phyloP scores from a whole-genome alignment of 2,888 invertebrate species.

The Tachina grossa region DNA sequence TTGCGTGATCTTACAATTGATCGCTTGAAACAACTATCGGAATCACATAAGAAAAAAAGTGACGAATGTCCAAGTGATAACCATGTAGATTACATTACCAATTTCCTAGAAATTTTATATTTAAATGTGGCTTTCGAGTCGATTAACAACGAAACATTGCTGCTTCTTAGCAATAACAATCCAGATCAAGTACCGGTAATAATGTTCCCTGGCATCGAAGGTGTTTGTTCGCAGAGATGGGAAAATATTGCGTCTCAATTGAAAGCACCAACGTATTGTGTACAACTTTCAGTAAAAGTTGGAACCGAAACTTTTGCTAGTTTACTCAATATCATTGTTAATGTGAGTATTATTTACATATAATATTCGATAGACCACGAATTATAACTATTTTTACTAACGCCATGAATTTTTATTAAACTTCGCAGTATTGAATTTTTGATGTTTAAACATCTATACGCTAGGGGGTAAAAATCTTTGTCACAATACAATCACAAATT shows the following conservation, averaged over 20 bases:
- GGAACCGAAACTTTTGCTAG: constrained; percentile 1
- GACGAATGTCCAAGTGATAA: background rate
- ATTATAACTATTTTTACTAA: too few species aligned
- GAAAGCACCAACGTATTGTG: constrained; percentile 41
- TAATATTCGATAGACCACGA: too few species aligned
- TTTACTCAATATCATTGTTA: constrained; percentile 1
- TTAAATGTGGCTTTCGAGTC: constrained; percentile 18
- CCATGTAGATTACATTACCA: background rate
- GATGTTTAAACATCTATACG: too few species aligned
- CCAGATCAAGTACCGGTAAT: constrained; percentile 44
- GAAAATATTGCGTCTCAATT: constrained; percentile 25
- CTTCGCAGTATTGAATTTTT: too few species aligned
- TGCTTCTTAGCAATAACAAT: constrained; percentile 30
- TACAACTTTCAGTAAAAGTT: constrained; percentile 38
- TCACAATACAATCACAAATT: too few species aligned
- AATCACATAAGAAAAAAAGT: constrained; percentile 20
- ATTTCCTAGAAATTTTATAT: constrained; percentile 29
- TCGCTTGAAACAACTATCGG: constrained; percentile 79
- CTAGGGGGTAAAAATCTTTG: too few species aligned
- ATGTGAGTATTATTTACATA: constrained; percentile 32
- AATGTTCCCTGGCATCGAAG: constrained; percentile 60
- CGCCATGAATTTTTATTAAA: too few species aligned
- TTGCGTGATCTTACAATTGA: constrained; percentile 90
- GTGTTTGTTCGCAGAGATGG: constrained; percentile 47
- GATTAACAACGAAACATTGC: background rate